These are phyloP conservation scores for Metaphire vulgaris DNA, from an alignment of 1,140 invertebrate genomes.

Conservation along the genomic window DNA sequence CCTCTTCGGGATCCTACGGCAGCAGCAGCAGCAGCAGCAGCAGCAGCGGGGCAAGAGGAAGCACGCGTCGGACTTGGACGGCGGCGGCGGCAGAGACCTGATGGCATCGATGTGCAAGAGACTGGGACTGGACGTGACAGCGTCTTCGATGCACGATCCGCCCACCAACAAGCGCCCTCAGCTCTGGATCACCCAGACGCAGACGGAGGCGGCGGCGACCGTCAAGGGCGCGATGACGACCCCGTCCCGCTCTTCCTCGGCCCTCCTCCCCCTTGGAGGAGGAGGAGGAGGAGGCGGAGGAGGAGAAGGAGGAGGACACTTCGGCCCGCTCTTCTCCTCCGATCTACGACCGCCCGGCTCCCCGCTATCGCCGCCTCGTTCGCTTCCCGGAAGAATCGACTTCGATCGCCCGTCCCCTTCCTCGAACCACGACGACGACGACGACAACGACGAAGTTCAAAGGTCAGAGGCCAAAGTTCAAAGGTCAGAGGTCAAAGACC, in stretches of 20 bases:
- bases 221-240: conserved; percentile 44
- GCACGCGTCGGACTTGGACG: conserved; percentile 1
- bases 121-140: conserved; percentile 13
- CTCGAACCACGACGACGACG: too few species aligned
- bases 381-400: neutral
- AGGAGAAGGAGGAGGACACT: too few species aligned
- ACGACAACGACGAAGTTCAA: too few species aligned
- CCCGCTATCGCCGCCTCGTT: neutral
- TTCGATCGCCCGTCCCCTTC: neutral
- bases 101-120: conserved; percentile 19
- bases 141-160: conserved; percentile 31
- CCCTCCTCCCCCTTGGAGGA: too few species aligned
- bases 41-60: too few species aligned
- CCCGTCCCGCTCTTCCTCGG: conserved; percentile 5
- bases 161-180: conserved; percentile 42
- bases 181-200: conserved; percentile 50
- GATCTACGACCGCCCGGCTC: neutral
- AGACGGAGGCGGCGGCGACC: conserved; percentile 45
- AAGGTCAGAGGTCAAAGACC: too few species aligned
- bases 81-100: neutral
- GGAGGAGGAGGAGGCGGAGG: too few species aligned
- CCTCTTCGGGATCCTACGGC: conserved; percentile 3
- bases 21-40: too few species aligned
- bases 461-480: too few species aligned
- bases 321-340: neutral